Conservation (phyloP, 2,888 invertebrate genomes). For the Zootermopsis nevadensis region DNA sequence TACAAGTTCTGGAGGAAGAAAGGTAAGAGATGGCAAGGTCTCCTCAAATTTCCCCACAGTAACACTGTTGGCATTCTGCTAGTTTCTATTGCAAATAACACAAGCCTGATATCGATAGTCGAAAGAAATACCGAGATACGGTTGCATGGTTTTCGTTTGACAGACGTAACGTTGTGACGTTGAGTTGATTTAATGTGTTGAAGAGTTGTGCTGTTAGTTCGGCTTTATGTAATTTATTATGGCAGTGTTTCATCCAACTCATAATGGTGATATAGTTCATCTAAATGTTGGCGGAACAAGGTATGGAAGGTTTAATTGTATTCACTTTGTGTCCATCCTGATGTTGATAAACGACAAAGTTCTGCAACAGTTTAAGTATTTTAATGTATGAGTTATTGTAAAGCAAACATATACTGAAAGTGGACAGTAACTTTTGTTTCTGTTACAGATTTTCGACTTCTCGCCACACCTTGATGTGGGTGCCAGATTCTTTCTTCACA, state of each 20-base stretch:
- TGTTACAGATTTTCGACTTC: slow-evolving; percentile 91
- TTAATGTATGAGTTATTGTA: not conserved
- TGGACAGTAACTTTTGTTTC: slow-evolving; percentile 19
- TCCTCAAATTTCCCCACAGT: too few relatives aligned
- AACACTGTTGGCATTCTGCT: too few relatives aligned
- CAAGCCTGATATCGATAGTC: too few relatives aligned
- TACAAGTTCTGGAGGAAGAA: too few relatives aligned
- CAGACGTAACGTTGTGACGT: too few relatives aligned
- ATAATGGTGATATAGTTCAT: slow-evolving; percentile 82
- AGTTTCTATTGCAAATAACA: too few relatives aligned
- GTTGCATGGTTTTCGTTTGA: too few relatives aligned
- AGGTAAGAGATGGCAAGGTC: too few relatives aligned
- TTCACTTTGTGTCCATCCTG: not conserved
- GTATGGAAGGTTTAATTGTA: slow-evolving; percentile 64
- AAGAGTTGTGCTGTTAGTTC: too few relatives aligned
- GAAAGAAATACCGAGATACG: too few relatives aligned
- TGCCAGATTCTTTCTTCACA: slow-evolving; percentile 97
- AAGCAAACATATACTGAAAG: not conserved
- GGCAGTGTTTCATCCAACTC: slow-evolving; percentile 64
- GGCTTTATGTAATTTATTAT: slow-evolving; percentile 55
- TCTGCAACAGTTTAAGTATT: too few relatives aligned
- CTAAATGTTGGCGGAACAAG: slow-evolving; percentile 96
- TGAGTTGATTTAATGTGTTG: too few relatives aligned
- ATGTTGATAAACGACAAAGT: not conserved
- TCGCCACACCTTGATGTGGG: slow-evolving; percentile 94